Conservation (phyloP, 1,140 invertebrate genomes). For the Medauroidea extradentata region DNA sequence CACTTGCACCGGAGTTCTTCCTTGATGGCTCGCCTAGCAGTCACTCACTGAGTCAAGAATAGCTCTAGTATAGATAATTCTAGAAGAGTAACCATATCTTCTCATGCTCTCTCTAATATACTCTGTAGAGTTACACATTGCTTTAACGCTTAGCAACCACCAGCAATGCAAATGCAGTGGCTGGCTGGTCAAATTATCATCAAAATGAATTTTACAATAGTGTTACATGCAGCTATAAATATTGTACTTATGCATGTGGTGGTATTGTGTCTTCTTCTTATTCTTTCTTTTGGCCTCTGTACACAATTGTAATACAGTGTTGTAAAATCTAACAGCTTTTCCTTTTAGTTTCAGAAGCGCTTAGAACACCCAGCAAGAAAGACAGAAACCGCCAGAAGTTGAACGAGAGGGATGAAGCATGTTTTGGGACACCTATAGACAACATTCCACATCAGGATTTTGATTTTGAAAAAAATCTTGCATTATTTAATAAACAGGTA, state of each 20-base stretch:
- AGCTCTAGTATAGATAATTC: no score
- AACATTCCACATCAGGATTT: constrained; percentile 67
- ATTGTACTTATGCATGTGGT: constrained; percentile 2
- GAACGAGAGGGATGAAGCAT: constrained; percentile 51
- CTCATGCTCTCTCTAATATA: no score
- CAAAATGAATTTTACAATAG: no score
- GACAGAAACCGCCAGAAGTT: constrained; percentile 43
- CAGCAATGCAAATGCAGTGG: no score
- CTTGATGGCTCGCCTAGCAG: no score
- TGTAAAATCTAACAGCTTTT: constrained; percentile 23
- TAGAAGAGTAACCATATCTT: no score
- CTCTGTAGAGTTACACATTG: no score
- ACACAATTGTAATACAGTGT: constrained; percentile 15
- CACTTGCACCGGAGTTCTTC: no score
- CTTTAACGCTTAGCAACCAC: no score
- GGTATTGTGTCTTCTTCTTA: neutral
- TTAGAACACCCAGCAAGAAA: constrained; percentile 42
- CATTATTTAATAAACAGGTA: constrained; percentile 78
- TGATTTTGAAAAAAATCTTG: constrained; percentile 91
- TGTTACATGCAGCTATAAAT: neutral
- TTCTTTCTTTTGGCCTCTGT: neutral
- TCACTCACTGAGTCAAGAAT: no score
- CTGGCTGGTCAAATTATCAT: no score
- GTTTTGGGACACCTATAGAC: constrained; percentile 57
- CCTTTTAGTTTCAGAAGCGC: constrained; percentile 28